Evolutionary conservation across 1,140 invertebrate genomes (phyloP), one percentile per base, ranked within the genome.

Genomic region (Himalopsyche phryganea): DNA sequence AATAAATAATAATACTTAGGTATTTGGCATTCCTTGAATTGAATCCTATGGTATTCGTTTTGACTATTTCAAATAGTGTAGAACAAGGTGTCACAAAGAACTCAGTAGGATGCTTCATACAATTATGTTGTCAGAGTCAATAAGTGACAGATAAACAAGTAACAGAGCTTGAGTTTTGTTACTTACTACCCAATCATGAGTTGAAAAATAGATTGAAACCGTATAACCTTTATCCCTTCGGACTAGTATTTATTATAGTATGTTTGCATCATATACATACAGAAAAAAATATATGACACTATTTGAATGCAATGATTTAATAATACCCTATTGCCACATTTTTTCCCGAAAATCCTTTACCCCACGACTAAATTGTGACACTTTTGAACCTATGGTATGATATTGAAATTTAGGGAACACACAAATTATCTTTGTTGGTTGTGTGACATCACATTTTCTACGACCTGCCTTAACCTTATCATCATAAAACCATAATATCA

Each of bases 81-180:
- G 38, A 40, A 15, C 38, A 40, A 40, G 38, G 38, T 40, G 38
- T 11, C 15, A n/a, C 15, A 28, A 28, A 5, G 38, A 13, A 40
- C 4, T 23, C 11, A 19, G 44, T 17, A 46, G 44, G 44, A 46
- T 46, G 44, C 44, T 46, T 18, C 20, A 46, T 19, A 19, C 18
- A 46, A 46, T 46, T 46, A 46, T 46, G 44, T 46, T 46, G 44
- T 46, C 44, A 46, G 44, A 11, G 44, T 46, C 44, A 46, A 46
- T 46, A 18, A 46, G 44, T 46, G 17, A 46, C 44, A 46, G 23
- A 28, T 28, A 28, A 28, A 41, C n/a, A 41, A 14, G 17, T 17
- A 41, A 41, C n/a, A 4, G 17, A 11, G 40, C 17, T 28, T 28
- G 23, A 28, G 23, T 28, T 28, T 28, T 28, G 23, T 28, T 28